Base-by-base conservation (phyloP, 2,113 vertebrate species). In the Acrocephalus kingi region DNA sequence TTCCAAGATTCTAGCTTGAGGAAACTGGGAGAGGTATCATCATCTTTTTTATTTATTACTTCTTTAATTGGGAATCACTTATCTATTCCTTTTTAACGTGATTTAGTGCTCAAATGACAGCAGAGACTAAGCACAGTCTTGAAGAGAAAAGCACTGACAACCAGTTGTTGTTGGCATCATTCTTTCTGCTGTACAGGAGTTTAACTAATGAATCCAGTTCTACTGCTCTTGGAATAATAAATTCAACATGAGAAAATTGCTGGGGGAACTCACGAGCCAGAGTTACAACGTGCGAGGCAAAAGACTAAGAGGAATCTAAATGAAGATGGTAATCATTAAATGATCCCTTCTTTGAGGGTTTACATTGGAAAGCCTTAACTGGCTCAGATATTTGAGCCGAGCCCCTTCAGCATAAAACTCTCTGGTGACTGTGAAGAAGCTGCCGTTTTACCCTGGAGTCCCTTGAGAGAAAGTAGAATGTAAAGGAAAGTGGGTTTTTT, bases 321-420 rank as follows among this genome's bases (percentile, higher is more conserved):
- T 78, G 45, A 84, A 79, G 78, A 93, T 56, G 71, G 58, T 69
- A 90, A 92, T 69, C 79, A 82, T 83, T 86, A 90, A 83, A 76
- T 63, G 69, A 87, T 91, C 74, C 54, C 49, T 87, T 94, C 74
- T 95, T 93, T 93, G 81, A 92, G 45, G 91, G 69, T 96, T 97
- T 97, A 93, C 31, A 2, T 74, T 95, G 94, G 95, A 97, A 94
- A 90, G 64, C 61, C 61, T 90, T 59, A 81, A 64, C 64, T 68
- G 52, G 52, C 68, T 95, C 93, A 93, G 84, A 84, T 90, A 89
- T 81, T 81, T 78, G n/a, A 94, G 86, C 80, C 91, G 90, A 93
- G 33, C 8, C 22, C 86, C 61, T 87, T 93, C 41, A 92, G 76
- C 56, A 48, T 64, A 61, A 75, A 94, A 84, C 30, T 78, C 78